Evolutionary conservation across 1,140 invertebrate species (phyloP), one percentile per base, ranked within the genome.

Genomic region (honey bee (Apis mellifera)): DNA sequence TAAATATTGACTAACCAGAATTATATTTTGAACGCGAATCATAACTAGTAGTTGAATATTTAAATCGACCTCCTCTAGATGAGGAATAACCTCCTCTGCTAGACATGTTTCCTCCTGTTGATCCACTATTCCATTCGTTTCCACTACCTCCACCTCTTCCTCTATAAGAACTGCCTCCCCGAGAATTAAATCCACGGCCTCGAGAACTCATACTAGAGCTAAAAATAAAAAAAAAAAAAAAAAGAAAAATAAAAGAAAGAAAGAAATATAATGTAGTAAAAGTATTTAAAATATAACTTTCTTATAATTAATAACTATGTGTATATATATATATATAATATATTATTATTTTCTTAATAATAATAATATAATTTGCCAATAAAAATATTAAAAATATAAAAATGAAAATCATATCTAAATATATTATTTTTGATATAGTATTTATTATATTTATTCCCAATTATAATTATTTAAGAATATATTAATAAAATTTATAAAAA

Each of bases 11-110:
- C 84, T 88, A 81, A 93, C 93, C 92, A 80, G 92, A 92, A 75
- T 89, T 89, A 84, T 94, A 94, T 74, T 93, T 93, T 19, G 90
- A 91, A 15, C 93, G 90, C 32, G 93, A 93, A 80, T 94, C 93
- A 79, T 93, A 92, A 78, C 82, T 91, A 0, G 89, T 86, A 8
- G 90, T 91, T 9, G 92, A 91, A 84, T 93, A 92, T 89, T 93
- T 92, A 77, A 92, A 93, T 83, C 92, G 86, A 54, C 92, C 91
- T 15, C 92, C 92, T 71, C 92, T 89, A 54, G 92, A 92, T 52
- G 92, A 92, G 0, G 91, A 91, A 70, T 93, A 93, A 26, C 90
- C 89, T 52, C 92, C 92, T 88, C 93, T 86, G 54, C 83, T 76
- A 68, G 89, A 90, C 15, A 87, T 83, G n/a, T 87, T 85, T 55